Percentiles rank a stretch among this genome's conserved stretches.
phyloP scores from a whole-genome alignment of 2,113 vertebrate species.

The Labeo rohita region DNA sequence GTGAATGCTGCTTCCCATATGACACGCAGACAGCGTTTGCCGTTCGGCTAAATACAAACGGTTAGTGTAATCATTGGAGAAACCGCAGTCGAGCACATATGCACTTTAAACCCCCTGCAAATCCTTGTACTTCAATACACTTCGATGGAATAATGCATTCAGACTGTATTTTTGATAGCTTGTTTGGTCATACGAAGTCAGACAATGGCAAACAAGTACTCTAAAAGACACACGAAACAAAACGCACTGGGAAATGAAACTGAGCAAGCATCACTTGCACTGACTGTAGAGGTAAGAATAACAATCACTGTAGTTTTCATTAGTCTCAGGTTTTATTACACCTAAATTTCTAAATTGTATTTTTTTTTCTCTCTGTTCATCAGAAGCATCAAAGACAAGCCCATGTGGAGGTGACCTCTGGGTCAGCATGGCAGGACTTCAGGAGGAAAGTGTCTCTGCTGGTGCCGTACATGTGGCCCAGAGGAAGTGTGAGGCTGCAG shows the following conservation, averaged over 20 bases:
- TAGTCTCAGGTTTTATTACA: background rate
- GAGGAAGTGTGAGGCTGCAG: conserved; percentile 77
- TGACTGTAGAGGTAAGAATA: conserved; percentile 52
- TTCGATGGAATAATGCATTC: background rate
- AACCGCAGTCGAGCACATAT: background rate
- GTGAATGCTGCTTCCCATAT: background rate
- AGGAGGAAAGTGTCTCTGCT: conserved; percentile 81
- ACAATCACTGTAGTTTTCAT: background rate
- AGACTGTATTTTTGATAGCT: background rate
- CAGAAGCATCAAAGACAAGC: background rate
- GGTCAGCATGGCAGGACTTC: conserved; percentile 80
- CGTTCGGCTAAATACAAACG: background rate
- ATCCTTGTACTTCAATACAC: background rate
- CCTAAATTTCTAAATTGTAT: background rate
- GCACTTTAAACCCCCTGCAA: background rate
- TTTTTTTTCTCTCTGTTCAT: conserved; percentile 21
- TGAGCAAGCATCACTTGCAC: conserved; percentile 6
- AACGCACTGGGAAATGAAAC: background rate
- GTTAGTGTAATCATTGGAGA: background rate
- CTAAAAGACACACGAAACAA: conserved; percentile 15
- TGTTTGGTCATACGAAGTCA: background rate
- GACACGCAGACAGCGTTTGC: background rate
- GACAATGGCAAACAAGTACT: conserved; percentile 45
- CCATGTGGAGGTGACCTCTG: conserved; percentile 28
- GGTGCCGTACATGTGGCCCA: conserved; percentile 85